Conservation (phyloP, 1,140 invertebrate genomes). For the Drosophila varians region DNA sequence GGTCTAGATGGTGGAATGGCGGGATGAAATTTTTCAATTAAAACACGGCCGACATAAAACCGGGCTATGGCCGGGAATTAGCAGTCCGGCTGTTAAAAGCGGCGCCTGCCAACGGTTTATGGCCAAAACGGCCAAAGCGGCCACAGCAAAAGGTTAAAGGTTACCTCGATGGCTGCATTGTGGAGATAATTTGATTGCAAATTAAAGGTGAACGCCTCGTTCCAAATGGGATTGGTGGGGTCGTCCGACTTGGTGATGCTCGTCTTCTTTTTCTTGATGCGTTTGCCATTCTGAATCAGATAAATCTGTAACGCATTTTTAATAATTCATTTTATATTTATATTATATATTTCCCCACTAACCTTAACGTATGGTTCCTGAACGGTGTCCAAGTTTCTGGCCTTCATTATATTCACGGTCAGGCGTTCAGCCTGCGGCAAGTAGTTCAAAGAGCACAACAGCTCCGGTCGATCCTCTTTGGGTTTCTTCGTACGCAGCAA, state of each 20-base stretch:
- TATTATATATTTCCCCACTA: not conserved
- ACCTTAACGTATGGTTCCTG: conserved; percentile 95
- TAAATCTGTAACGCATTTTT: conserved; percentile 85
- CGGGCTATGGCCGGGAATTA: conserved; percentile 28
- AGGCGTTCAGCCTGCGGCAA: conserved; percentile 93
- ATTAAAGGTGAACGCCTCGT: conserved; percentile 96
- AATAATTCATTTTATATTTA: not conserved
- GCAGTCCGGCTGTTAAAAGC: conserved; percentile 35
- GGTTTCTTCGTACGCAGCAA: conserved; percentile 90
- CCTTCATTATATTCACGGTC: conserved; percentile 92
- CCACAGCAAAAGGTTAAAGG: conserved; percentile 22
- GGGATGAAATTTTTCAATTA: conserved; percentile 49
- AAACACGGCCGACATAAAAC: conserved; percentile 42
- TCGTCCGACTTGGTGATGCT: conserved; percentile 93
- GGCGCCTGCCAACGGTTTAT: conserved; percentile 11
- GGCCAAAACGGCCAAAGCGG: not conserved
- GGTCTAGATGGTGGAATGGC: not conserved
- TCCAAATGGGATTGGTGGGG: conserved; percentile 96
- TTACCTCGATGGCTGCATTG: conserved; percentile 90
- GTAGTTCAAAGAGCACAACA: conserved; percentile 93
- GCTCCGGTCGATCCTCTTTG: conserved; percentile 91
- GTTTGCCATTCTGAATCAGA: conserved; percentile 92
- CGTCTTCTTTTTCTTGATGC: conserved; percentile 96
- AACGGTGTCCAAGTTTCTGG: conserved; percentile 88
- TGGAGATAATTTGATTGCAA: conserved; percentile 88